Conservation (phyloP, 2,888 invertebrate species). For the Eubasilissa splendida region DNA sequence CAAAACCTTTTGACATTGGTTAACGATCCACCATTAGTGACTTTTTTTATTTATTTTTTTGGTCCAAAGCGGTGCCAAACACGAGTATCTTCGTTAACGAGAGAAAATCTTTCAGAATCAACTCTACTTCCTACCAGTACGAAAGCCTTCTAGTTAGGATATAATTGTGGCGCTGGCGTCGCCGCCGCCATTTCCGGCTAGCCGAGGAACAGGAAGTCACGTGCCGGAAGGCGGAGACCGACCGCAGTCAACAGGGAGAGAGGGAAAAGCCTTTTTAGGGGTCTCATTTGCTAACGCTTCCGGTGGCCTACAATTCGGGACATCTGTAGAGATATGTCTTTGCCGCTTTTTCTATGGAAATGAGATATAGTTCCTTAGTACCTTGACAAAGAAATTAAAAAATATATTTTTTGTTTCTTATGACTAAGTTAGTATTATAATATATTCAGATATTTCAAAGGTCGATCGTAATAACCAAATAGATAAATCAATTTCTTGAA, state of each 20-base stretch:
- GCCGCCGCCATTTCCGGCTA: constrained; percentile 53
- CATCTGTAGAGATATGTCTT: constrained; percentile 31
- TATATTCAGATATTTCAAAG: no score
- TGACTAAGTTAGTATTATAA: no score
- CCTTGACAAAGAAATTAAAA: no score
- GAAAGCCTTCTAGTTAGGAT: constrained; percentile 37
- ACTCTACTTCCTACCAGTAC: constrained; percentile 1
- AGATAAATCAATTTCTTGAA: no score
- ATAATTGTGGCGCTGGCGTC: constrained; percentile 50
- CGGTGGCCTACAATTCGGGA: constrained; percentile 35
- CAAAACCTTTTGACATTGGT: no score
- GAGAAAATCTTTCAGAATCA: constrained; percentile 21
- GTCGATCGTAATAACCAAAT: no score
- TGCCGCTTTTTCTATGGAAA: neutral
- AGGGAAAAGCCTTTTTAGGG: constrained; percentile 43
- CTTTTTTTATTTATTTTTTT: neutral
- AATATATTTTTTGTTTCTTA: no score
- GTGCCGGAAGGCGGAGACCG: constrained; percentile 46
- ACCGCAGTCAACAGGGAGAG: constrained; percentile 54
- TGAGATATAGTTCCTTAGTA: neutral
- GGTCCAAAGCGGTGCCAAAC: constrained; percentile 14
- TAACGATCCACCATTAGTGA: no score
- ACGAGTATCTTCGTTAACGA: constrained; percentile 2
- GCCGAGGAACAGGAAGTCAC: constrained; percentile 51
- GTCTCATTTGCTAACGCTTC: constrained; percentile 44